These are phyloP conservation scores for Venturia canescens DNA, from an alignment of 1,140 invertebrate genomes.

Conservation along the genomic window DNA sequence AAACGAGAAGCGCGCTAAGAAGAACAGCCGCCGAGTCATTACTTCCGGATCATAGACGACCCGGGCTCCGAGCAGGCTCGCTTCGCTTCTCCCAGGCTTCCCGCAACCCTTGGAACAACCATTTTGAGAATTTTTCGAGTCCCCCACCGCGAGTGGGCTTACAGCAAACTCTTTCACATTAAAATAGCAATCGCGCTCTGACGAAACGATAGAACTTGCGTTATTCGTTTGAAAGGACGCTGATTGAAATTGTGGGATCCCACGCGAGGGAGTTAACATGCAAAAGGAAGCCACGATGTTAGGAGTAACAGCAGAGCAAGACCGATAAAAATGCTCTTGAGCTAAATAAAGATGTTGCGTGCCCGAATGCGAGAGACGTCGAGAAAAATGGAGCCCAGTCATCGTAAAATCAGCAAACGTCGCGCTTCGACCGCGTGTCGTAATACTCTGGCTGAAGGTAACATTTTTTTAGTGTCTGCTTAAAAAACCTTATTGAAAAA, in stretches of 20 bases:
- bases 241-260: too few relatives aligned
- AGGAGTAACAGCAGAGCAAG: too few relatives aligned
- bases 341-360: too few relatives aligned
- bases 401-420: neutral
- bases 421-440: neutral
- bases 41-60: conserved; percentile 42
- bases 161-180: neutral
- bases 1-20: neutral
- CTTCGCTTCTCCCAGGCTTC: neutral
- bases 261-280: too few relatives aligned
- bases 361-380: too few relatives aligned
- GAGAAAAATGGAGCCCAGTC: too few relatives aligned
- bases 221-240: too few relatives aligned
- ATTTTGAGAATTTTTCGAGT: neutral
- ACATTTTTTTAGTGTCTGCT: neutral
- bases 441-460: neutral
- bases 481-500: neutral
- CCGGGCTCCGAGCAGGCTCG: neutral
- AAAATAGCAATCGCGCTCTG: too few relatives aligned
- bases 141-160: too few relatives aligned
- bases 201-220: too few relatives aligned
- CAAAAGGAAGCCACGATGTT: too few relatives aligned
- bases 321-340: too few relatives aligned
- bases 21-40: conserved; percentile 34
- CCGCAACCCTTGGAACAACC: neutral